Base-by-base conservation (phyloP, 2,888 invertebrate genomes). In the Mechanitis mazaeus region DNA sequence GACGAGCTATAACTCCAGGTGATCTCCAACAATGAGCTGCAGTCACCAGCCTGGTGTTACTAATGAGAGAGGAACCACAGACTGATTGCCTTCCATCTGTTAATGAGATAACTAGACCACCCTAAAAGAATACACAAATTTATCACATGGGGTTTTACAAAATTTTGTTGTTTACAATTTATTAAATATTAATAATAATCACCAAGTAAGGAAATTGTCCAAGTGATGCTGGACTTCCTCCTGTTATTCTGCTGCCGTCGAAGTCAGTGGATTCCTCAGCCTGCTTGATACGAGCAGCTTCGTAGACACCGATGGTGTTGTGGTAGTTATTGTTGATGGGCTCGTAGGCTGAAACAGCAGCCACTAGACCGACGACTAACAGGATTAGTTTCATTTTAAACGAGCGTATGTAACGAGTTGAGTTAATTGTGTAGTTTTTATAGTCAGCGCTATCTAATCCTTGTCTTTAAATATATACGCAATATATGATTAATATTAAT, bases 1-100 rank as follows among this genome's bases (percentile, higher is more conserved):
- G 74, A 72, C 75, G 76, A 5, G 83, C 87, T 68, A 79, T 78
- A 66, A 74, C 72, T 59, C 74, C 68, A 54, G 85, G 85, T 59
- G 85, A 85, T 60, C 69, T 75, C 84, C 85, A 87, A 69, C 87
- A 87, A 68, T 87, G 87, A 7, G 87, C 87, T 2, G 87, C 87
- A 5, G 87, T 86, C 11, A 87, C 65, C 2, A 86, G 74, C 67
- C 80, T 81, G 9, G 71, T 73, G 11, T 71, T 58, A 1, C 81
- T 73, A 5, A 87, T 64, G 3, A 87, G 70, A 1, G 86, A 81
- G 45, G 85, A 85, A 6, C 87, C 87, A 58, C 86, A 87, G 0
- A 81, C 84, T 1, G 85, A 82, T 6, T 71, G 72, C 9, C 61
- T 64, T 0, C 76, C 77, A 1, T 65, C 66, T 0, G 72, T 66